These are phyloP conservation scores for Drosophila chauvacae DNA, from an alignment of 1,140 invertebrate species.

Conservation along the genomic window DNA sequence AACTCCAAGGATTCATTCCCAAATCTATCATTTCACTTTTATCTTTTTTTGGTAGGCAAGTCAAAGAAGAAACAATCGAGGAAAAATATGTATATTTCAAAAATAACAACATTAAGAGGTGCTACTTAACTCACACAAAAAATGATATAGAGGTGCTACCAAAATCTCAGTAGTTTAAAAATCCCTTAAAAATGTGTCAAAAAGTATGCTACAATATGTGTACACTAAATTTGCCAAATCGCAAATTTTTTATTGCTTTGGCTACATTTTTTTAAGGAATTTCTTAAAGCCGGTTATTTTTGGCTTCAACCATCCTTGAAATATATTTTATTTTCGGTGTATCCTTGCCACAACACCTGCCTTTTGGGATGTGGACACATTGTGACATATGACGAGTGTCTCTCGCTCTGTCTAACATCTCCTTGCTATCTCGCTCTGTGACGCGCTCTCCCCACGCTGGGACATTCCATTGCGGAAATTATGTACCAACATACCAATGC, in stretches of 20 bases:
- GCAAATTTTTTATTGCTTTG: no score
- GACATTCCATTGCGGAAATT: slow-evolving; percentile 67
- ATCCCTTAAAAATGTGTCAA: background rate
- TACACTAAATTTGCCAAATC: no score
- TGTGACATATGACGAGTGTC: slow-evolving; percentile 51
- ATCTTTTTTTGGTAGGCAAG: no score
- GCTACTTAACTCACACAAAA: no score
- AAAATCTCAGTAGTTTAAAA: no score
- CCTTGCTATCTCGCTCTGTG: background rate
- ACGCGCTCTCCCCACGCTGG: slow-evolving; percentile 25
- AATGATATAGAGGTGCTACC: no score
- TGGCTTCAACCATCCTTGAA: background rate
- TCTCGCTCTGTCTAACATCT: slow-evolving; percentile 4
- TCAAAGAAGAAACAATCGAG: no score
- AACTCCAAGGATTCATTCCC: no score
- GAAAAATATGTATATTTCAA: no score
- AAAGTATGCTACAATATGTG: background rate
- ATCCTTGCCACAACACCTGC: slow-evolving; percentile 25
- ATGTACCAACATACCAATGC: slow-evolving; percentile 53
- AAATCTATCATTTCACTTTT: no score
- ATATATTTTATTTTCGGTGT: slow-evolving; percentile 13
- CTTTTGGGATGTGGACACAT: slow-evolving; percentile 37
- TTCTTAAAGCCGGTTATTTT: background rate
- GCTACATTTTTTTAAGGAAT: no score
- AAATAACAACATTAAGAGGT: no score